A percentile compares a stretch with the other conserved stretches of the same genome.
Evolutionary conservation across 53 echinoderm and acorn worm species (phyloP).

Genomic region (Paelopatides confundens): DNA sequence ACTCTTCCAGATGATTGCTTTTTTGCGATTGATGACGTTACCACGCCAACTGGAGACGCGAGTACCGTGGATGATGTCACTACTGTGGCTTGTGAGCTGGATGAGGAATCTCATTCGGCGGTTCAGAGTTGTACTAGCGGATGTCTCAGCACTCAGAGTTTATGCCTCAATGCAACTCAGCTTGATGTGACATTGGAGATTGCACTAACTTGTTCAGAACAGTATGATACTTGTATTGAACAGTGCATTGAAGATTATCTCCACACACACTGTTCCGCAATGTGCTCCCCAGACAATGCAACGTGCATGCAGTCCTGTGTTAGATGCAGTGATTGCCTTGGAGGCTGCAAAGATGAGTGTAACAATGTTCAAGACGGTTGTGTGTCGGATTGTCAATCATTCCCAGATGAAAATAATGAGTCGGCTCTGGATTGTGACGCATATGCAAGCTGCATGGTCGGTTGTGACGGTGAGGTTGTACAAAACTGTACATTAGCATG

Average conservation of each 20-base stretch:
- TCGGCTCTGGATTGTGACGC: neutral
- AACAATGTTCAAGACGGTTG: slow-evolving; percentile 44
- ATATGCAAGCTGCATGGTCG: slow-evolving; percentile 24
- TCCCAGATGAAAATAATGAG: no score
- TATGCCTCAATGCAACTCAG: neutral
- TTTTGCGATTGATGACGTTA: neutral
- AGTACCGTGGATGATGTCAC: neutral
- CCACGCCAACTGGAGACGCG: neutral
- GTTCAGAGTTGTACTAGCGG: neutral
- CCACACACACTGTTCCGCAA: neutral
- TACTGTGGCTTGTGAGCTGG: neutral
- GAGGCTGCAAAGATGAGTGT: neutral
- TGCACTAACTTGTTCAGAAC: neutral
- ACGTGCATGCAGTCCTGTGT: neutral
- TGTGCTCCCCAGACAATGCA: neutral
- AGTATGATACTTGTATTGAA: neutral
- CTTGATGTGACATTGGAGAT: neutral
- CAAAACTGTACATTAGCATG: slow-evolving; percentile 31
- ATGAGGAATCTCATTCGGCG: neutral
- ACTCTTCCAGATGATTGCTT: neutral
- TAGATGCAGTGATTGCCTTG: neutral
- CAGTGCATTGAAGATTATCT: neutral
- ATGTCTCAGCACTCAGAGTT: neutral
- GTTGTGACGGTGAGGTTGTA: neutral
- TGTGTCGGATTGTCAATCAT: slow-evolving; percentile 12